phyloP scores from a whole-genome alignment of 2,888 invertebrate genomes.

The Scrobipalpa costella region DNA sequence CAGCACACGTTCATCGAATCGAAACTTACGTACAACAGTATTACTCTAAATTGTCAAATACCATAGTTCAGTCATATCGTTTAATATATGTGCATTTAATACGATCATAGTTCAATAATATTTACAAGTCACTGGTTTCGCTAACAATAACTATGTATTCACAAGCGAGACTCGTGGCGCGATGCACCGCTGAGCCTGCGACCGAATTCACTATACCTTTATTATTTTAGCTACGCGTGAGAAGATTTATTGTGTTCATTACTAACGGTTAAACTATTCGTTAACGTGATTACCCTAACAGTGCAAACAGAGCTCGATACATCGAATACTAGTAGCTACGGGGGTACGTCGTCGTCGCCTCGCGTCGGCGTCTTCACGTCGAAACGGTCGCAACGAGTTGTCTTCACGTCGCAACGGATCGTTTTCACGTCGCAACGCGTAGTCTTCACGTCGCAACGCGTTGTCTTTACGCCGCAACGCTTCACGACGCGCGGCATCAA shows the following conservation, averaged over 20 bases:
- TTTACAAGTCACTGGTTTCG: conserved; percentile 66
- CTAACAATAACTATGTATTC: conserved; percentile 67
- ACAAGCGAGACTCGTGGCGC: conserved; percentile 47
- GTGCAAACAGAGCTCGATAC: conserved; percentile 56
- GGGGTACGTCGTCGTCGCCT: conserved; percentile 28
- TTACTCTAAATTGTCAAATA: conserved; percentile 59
- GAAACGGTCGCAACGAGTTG: too few relatives aligned
- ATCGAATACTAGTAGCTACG: conserved; percentile 40
- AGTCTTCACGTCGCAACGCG: conserved; percentile 43
- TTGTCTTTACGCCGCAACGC: too few relatives aligned
- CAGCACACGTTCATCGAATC: conserved; percentile 51
- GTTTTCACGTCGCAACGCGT: conserved; percentile 70
- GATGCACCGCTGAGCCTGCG: conserved; percentile 26
- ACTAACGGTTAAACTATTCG: conserved; percentile 65
- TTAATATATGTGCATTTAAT: conserved; percentile 68
- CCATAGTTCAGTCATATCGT: conserved; percentile 73
- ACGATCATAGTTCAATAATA: conserved; percentile 56
- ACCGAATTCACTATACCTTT: conserved; percentile 53
- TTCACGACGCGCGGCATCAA: conserved; percentile 30
- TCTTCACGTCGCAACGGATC: too few relatives aligned
- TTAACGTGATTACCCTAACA: conserved; percentile 59
- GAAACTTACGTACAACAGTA: conserved; percentile 62
- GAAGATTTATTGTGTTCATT: conserved; percentile 60
- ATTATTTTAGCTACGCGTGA: conserved; percentile 61
- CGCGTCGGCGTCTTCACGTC: background rate